These are phyloP conservation scores for Uria lomvia DNA, from an alignment of 2,113 vertebrate species.

Conservation along the genomic window DNA sequence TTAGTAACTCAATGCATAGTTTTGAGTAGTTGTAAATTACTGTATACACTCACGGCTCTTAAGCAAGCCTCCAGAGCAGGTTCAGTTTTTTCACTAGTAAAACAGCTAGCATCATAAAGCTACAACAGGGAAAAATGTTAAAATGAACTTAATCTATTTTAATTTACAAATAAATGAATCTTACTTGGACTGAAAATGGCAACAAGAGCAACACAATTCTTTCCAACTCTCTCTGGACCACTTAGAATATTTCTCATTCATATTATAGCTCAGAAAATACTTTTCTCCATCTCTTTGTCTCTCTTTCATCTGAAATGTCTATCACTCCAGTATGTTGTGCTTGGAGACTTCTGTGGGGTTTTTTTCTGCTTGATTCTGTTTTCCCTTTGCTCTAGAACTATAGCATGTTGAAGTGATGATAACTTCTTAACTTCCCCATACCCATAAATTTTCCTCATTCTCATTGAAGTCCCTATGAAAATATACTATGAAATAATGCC, in stretches of 20 bases:
- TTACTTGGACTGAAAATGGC: not conserved
- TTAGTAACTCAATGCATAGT: not conserved
- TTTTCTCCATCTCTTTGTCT: not conserved
- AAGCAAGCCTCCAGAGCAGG: conserved; percentile 2
- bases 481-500: not conserved
- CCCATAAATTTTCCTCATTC: not conserved
- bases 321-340: not conserved
- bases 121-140: not conserved
- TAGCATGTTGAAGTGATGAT: not conserved
- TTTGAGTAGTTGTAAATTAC: conserved; percentile 27
- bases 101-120: not conserved
- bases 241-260: not conserved
- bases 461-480: not conserved
- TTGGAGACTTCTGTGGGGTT: not conserved
- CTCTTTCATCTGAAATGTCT: not conserved
- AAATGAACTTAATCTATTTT: conserved; percentile 20
- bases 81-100: not conserved
- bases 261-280: not conserved
- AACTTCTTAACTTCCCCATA: not conserved
- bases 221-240: not conserved
- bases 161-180: not conserved
- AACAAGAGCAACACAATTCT: not conserved
- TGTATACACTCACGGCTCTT: not conserved
- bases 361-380: not conserved
- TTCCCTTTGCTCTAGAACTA: not conserved